Conservation (phyloP, 92 coral and sea anemone genomes). For the Pocillopora meandrina region DNA sequence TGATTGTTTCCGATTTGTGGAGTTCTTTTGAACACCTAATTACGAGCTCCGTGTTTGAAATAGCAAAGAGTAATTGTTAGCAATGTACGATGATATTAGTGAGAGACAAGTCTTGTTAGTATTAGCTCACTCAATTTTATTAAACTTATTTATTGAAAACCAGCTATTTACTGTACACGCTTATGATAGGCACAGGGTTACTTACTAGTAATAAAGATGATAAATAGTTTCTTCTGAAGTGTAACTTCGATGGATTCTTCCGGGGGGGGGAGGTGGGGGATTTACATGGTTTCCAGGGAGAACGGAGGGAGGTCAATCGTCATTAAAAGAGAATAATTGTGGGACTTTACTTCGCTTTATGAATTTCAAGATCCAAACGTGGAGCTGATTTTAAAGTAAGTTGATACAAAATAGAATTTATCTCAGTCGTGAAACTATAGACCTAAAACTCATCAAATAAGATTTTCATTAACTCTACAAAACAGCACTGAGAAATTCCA, state of each 20-base stretch:
- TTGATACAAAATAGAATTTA: too few species aligned
- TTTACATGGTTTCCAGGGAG: too few species aligned
- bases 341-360: too few species aligned
- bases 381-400: too few species aligned
- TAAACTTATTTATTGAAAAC: constrained; percentile 40
- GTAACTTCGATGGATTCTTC: not conserved
- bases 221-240: not conserved
- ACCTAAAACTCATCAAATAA: too few species aligned
- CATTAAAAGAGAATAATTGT: too few species aligned
- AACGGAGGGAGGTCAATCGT: too few species aligned
- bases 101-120: not conserved
- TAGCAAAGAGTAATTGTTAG: not conserved
- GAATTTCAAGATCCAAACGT: too few species aligned
- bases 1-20: not conserved
- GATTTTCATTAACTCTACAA: too few species aligned
- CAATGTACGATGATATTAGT: not conserved
- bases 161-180: constrained; percentile 23
- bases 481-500: too few species aligned
- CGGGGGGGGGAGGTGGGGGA: too few species aligned
- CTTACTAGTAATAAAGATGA: constrained; percentile 14
- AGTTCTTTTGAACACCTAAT: not conserved
- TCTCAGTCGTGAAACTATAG: too few species aligned
- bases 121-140: not conserved
- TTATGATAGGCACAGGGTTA: constrained; percentile 5
- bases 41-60: not conserved